phyloP scores from a whole-genome alignment of 2,888 invertebrate genomes.

The Acleris laterana region DNA sequence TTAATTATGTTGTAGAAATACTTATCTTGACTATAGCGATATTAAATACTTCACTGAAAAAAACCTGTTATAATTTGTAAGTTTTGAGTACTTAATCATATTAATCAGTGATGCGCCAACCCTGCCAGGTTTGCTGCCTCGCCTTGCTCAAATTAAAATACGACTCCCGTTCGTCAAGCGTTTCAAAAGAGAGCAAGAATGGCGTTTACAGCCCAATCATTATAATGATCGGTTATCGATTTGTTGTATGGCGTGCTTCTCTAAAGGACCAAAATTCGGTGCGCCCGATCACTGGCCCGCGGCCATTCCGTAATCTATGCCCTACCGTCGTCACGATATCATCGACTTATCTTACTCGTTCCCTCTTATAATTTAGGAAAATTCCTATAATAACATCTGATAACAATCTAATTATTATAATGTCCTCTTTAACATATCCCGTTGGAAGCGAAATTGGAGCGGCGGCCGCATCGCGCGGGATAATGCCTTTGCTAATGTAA shows the following conservation, averaged over 20 bases:
- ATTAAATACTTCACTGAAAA: neutral
- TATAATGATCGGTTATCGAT: constrained; percentile 83
- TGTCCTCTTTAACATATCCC: constrained; percentile 83
- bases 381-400: constrained; percentile 83
- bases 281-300: constrained; percentile 70
- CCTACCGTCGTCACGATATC: constrained; percentile 80
- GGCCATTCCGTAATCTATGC: constrained; percentile 76
- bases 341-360: constrained; percentile 75
- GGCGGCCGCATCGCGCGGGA: constrained; percentile 64
- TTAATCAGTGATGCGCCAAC: neutral
- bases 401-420: constrained; percentile 84
- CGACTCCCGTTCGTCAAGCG: constrained; percentile 77
- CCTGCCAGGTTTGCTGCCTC: constrained; percentile 14
- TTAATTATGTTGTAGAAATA: no score
- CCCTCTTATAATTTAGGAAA: constrained; percentile 80
- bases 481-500: constrained; percentile 77
- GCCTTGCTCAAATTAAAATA: constrained; percentile 59
- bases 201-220: constrained; percentile 79
- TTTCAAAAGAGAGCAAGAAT: constrained; percentile 68
- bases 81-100: constrained; percentile 2
- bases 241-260: constrained; percentile 77
- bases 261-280: constrained; percentile 77
- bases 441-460: constrained; percentile 75
- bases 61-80: neutral
- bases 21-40: no score